Percentiles rank a stretch among this genome's conserved stretches.
phyloP scores from a whole-genome alignment of 2,113 vertebrate genomes.

The Phalacrocorax brasilianus region DNA sequence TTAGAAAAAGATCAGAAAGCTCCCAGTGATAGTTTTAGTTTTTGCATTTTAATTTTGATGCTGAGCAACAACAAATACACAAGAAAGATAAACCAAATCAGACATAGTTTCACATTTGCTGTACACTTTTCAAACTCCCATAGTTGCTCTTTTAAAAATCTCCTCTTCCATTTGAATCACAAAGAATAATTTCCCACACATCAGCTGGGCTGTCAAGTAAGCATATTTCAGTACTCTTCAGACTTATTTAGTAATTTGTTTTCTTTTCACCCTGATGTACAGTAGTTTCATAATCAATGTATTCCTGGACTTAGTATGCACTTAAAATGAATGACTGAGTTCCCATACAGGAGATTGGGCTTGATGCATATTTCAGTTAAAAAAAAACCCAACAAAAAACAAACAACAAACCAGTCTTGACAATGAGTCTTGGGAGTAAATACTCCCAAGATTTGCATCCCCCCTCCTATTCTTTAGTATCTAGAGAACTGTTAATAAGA shows the following conservation, averaged over 20 bases:
- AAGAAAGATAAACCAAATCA: not conserved
- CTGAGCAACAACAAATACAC: not conserved
- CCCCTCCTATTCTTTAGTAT: not conserved
- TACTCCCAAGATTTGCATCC: not conserved
- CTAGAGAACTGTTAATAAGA: not conserved
- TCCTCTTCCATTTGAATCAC: slow-evolving; percentile 55
- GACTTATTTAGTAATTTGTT: slow-evolving; percentile 7
- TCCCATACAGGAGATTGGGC: not conserved
- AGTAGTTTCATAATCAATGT: slow-evolving; percentile 26
- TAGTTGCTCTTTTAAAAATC: not conserved
- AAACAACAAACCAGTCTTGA: not conserved
- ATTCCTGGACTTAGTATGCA: not conserved
- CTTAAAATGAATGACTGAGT: not conserved
- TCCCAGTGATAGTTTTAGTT: not conserved
- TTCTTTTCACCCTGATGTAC: slow-evolving; percentile 20
- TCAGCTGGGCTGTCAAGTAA: slow-evolving; percentile 54
- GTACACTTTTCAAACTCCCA: slow-evolving; percentile 34
- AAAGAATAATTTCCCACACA: slow-evolving; percentile 58
- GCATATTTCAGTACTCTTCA: slow-evolving; percentile 15
- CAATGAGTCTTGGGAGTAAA: not conserved
- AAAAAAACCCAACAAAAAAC: not conserved
- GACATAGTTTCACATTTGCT: not conserved
- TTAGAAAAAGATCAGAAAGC: not conserved
- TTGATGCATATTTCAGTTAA: not conserved
- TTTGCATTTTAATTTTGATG: not conserved